A percentile compares a stretch with the other conserved stretches of the same genome.
These are phyloP conservation scores for Tretioscincus oriximinensis DNA, from an alignment of 2,113 vertebrate genomes.

Conservation along the genomic window DNA sequence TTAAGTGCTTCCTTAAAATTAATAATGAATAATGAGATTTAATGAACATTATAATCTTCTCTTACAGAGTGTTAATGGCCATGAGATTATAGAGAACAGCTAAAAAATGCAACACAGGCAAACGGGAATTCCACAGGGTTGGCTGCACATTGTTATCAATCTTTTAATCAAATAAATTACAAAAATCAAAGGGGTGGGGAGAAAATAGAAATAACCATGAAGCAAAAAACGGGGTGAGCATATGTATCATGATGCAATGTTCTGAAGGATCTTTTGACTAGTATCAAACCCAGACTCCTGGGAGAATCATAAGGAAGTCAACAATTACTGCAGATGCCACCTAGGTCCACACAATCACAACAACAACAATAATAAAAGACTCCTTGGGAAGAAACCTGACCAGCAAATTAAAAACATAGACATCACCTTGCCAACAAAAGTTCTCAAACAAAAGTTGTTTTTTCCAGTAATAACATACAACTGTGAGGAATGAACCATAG, in stretches of 20 bases:
- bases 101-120: conserved; percentile 33
- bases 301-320: background rate
- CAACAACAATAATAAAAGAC: too few relatives aligned
- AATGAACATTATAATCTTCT: conserved; percentile 26
- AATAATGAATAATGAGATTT: conserved; percentile 46
- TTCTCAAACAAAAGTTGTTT: too few relatives aligned
- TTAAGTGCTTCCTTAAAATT: conserved; percentile 1
- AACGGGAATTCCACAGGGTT: conserved; percentile 20
- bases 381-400: too few relatives aligned
- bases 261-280: background rate
- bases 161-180: conserved; percentile 24
- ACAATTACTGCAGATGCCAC: too few relatives aligned
- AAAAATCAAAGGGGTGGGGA: background rate
- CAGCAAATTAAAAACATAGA: too few relatives aligned
- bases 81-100: conserved; percentile 35
- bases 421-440: too few relatives aligned
- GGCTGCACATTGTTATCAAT: rapidly evolving
- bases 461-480: too few relatives aligned
- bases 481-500: too few relatives aligned
- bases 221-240: background rate
- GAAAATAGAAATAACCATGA: background rate
- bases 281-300: rapidly evolving
- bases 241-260: background rate
- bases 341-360: too few relatives aligned
- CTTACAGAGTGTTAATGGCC: conserved; percentile 38